A percentile compares a stretch with the other conserved stretches of the same genome.
Conservation (phyloP, 2,888 invertebrate species). For the Ophraella communa region DNA sequence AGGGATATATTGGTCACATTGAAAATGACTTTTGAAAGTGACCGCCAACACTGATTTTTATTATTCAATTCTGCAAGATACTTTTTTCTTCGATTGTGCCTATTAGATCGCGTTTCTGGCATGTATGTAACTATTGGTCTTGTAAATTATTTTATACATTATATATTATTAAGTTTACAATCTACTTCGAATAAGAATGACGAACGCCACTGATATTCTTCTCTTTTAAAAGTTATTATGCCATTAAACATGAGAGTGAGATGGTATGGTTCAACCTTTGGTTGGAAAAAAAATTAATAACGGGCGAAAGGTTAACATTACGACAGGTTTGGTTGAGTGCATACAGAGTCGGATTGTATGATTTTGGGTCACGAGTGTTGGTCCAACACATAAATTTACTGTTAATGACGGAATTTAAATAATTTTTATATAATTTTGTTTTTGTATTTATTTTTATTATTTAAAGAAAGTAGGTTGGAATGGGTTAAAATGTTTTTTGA, state of each 20-base stretch:
- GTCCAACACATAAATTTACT: not conserved
- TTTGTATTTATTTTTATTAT: not conserved
- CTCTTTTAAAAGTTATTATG: slow-evolving; percentile 16
- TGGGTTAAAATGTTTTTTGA: no score
- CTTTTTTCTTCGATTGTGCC: no score
- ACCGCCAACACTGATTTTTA: no score
- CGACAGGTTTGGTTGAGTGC: slow-evolving; percentile 35
- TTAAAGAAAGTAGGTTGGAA: not conserved
- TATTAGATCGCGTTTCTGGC: no score
- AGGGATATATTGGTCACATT: no score
- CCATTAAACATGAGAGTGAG: slow-evolving; percentile 30
- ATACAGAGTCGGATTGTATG: slow-evolving; percentile 7
- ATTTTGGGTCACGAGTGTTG: not conserved
- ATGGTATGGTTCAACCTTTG: slow-evolving; percentile 35
- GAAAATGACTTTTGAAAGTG: no score
- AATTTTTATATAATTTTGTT: not conserved
- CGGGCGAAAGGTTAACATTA: slow-evolving; percentile 40
- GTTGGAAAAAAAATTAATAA: slow-evolving; percentile 33
- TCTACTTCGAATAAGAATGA: no score
- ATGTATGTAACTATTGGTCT: no score
- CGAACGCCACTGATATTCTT: slow-evolving; percentile 9
- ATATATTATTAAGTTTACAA: no score
- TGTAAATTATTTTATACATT: no score
- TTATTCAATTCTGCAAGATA: no score
- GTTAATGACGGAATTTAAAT: not conserved